Evolutionary conservation across 2,888 invertebrate genomes (phyloP).

Genomic region (Watsonalla binaria): DNA sequence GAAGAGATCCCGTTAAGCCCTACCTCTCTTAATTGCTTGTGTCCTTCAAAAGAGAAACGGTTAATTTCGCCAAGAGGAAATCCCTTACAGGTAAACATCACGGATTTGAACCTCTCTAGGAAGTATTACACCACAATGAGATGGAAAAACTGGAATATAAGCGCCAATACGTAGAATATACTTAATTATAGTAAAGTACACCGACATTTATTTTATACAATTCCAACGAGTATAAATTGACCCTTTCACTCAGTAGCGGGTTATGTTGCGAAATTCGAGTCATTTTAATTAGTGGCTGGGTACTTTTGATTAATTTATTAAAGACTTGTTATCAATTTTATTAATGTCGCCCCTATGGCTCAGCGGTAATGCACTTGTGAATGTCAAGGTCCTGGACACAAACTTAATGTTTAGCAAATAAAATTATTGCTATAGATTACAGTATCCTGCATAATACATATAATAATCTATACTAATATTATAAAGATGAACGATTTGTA

Average conservation of each 20-base stretch:
- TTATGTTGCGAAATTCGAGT: slow-evolving; percentile 15
- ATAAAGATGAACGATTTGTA: too few species aligned
- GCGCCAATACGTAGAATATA: slow-evolving; percentile 16
- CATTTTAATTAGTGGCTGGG: slow-evolving; percentile 4
- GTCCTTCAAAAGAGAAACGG: slow-evolving; percentile 16
- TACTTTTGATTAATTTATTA: slow-evolving; percentile 5
- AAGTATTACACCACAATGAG: slow-evolving; percentile 12
- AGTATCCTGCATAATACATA: too few species aligned
- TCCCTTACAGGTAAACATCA: slow-evolving; percentile 3
- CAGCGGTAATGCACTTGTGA: too few species aligned
- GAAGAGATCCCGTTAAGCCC: not conserved
- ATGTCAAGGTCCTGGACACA: too few species aligned
- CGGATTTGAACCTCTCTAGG: slow-evolving; percentile 29
- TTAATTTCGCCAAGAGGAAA: slow-evolving; percentile 4
- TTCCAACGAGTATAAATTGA: slow-evolving; percentile 23
- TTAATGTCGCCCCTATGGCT: too few species aligned
- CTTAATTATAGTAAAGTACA: slow-evolving; percentile 7
- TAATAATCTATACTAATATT: too few species aligned
- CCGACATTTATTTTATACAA: slow-evolving; percentile 8
- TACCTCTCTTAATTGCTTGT: slow-evolving; percentile 9
- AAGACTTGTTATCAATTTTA: not conserved
- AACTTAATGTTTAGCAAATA: too few species aligned
- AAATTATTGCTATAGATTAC: too few species aligned
- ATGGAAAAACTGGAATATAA: slow-evolving; percentile 9
- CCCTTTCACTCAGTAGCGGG: slow-evolving; percentile 35